Evolutionary conservation across 2,797 vertebrate genomes (phyloP), one percentile per base, ranked within the genome.

Genomic region (Brachyalestes nurse): DNA sequence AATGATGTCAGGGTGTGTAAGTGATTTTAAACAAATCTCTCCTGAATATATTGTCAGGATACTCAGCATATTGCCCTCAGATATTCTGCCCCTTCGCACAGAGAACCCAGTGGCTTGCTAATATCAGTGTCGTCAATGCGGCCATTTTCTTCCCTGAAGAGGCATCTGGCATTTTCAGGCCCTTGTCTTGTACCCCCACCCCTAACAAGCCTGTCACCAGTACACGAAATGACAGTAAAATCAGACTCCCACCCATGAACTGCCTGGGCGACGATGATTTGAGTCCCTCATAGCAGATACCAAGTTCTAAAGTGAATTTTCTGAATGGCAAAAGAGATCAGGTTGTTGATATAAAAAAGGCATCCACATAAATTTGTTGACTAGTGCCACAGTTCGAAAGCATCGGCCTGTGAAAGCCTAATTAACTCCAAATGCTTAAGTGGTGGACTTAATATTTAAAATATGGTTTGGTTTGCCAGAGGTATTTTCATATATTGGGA

Each of bases 241-340:
- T 53, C 19, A 67, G 61, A 5, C 66, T 67, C n/a, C 14, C 62
- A 45, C 34, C 57, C 40, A 57, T 51, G 49, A 80, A 73, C 75
- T 66, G 76, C 45, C 61, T 55, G 34, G 66, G 61, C 74, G 67
- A 58, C 34, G 17, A 77, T 74, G 66, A 83, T 76, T 79, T 75
- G 45, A 78, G 57, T 78, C 75, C 51, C 71, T 81, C 70, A 17
- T 65, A 71, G 61, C 62, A 72, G 57, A 80, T 67, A 84, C 42
- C 60, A 67, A 42, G 71, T 67, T 84, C 71, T 62, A 49, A 79
- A 83, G 34, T 62, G 16, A 49, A 60, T 72, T 82, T 57, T 81
- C 58, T 66, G 66, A 80, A 62, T 66, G 77, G 61, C 78, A 86
- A 51, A 81, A 81, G 76, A 81, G 82, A 66, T 51, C 25, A 38